These are phyloP conservation scores for Psettodes erumei DNA, from an alignment of 2,113 vertebrate genomes.

Conservation along the genomic window DNA sequence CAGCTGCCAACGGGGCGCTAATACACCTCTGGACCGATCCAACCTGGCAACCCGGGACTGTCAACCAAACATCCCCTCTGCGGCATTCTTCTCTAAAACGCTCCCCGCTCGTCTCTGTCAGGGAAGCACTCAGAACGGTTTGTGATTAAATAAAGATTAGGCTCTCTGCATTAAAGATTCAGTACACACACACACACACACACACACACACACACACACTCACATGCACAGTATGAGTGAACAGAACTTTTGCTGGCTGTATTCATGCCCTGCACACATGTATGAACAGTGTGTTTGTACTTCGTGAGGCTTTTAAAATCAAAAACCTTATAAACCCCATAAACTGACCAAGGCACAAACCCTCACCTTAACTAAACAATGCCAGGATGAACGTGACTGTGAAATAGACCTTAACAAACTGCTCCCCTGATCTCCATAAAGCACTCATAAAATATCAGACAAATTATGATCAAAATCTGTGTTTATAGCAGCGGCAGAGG, in stretches of 20 bases:
- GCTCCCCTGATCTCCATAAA: not conserved
- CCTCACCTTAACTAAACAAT: not conserved
- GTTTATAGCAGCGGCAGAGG: not conserved
- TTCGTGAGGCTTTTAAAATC: not conserved
- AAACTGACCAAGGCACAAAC: not conserved
- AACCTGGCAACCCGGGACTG: conserved; percentile 70
- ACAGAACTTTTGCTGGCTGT: conserved; percentile 9
- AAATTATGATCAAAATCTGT: not conserved
- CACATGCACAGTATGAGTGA: conserved; percentile 7
- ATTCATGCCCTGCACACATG: not conserved
- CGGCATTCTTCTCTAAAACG: conserved; percentile 36
- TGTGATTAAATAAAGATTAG: conserved; percentile 82
- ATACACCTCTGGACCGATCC: conserved; percentile 37
- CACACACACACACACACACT: conserved; percentile 8
- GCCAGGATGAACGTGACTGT: not conserved
- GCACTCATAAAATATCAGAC: not conserved
- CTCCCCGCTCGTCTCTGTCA: conserved; percentile 36
- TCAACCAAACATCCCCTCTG: conserved; percentile 57
- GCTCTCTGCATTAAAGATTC: conserved; percentile 71
- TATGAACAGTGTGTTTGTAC: not conserved
- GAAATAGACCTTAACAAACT: not conserved
- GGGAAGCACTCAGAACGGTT: conserved; percentile 69
- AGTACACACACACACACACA: conserved; percentile 27
- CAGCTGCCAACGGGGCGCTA: conserved; percentile 30
- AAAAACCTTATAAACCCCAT: not conserved